Conservation (phyloP, 2,797 vertebrate species). For the Phalanger gymnotis region DNA sequence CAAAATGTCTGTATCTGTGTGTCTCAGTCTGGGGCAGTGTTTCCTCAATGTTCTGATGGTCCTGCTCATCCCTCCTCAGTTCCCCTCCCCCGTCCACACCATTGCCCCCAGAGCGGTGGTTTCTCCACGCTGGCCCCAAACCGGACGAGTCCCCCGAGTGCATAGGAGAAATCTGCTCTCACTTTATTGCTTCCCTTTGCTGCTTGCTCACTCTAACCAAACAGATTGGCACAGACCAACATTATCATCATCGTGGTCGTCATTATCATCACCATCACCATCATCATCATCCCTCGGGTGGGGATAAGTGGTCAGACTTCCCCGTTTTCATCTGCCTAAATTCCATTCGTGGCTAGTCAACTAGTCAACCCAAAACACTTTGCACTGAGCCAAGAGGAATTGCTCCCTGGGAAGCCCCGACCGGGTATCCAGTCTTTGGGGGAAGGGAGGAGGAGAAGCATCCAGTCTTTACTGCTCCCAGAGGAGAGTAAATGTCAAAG, state of each 20-base stretch:
- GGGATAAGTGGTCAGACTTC: not conserved
- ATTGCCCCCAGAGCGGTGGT: not conserved
- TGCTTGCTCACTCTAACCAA: not conserved
- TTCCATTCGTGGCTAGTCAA: not conserved
- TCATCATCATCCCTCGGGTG: not conserved
- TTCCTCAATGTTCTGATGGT: not conserved
- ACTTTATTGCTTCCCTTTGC: not conserved
- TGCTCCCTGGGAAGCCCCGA: not conserved
- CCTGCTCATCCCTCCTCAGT: not conserved
- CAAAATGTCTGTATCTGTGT: not conserved
- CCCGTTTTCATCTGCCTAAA: not conserved
- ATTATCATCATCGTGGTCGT: too few species aligned
- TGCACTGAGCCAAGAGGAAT: not conserved
- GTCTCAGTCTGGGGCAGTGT: not conserved
- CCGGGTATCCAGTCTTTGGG: not conserved
- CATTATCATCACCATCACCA: too few species aligned
- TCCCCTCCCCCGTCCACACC: not conserved
- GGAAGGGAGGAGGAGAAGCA: not conserved
- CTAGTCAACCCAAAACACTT: not conserved
- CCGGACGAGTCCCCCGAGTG: not conserved
- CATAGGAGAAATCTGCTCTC: not conserved
- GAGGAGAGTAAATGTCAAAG: not conserved
- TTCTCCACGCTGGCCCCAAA: not conserved
- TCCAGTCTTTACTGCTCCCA: rapidly evolving
- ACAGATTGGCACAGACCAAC: not conserved